A percentile compares a stretch with the other conserved stretches of the same genome.
phyloP scores from a whole-genome alignment of 2,888 invertebrate species.

The Boloria euphrosyne region DNA sequence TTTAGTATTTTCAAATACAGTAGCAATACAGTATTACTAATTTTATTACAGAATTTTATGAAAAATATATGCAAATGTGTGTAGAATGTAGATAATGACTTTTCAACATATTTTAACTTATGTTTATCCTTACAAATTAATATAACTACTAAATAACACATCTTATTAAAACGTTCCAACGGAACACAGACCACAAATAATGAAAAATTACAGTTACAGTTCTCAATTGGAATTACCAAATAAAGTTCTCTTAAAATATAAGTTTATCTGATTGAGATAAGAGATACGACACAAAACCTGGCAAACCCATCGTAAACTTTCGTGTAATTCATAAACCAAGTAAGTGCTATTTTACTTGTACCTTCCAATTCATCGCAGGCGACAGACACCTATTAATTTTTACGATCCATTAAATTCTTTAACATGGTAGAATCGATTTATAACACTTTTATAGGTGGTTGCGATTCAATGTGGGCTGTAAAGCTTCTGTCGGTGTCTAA shows the following conservation, averaged over 20 bases:
- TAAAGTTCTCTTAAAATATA: too few relatives aligned
- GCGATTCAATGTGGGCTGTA: conserved; percentile 68
- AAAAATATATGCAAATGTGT: conserved; percentile 32
- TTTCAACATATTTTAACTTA: too few relatives aligned
- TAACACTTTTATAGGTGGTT: conserved; percentile 68
- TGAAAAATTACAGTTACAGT: too few relatives aligned
- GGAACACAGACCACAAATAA: too few relatives aligned
- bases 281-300: conserved; percentile 60
- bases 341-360: conserved; percentile 59
- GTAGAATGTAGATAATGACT: too few relatives aligned
- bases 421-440: conserved; percentile 79
- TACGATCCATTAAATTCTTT: conserved; percentile 79
- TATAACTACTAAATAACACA: too few relatives aligned
- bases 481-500: conserved; percentile 66
- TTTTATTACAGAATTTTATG: conserved; percentile 51
- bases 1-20: background rate
- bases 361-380: conserved; percentile 53
- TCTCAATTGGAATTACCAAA: too few relatives aligned
- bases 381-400: conserved; percentile 77
- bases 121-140: too few relatives aligned
- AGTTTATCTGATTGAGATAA: conserved; percentile 69
- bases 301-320: conserved; percentile 56
- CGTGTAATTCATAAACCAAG: conserved; percentile 73
- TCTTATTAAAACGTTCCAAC: too few relatives aligned
- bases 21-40: conserved; percentile 30